Evolutionary conservation across 2,797 vertebrate species (phyloP).

Genomic region (Gallinago stenura): DNA sequence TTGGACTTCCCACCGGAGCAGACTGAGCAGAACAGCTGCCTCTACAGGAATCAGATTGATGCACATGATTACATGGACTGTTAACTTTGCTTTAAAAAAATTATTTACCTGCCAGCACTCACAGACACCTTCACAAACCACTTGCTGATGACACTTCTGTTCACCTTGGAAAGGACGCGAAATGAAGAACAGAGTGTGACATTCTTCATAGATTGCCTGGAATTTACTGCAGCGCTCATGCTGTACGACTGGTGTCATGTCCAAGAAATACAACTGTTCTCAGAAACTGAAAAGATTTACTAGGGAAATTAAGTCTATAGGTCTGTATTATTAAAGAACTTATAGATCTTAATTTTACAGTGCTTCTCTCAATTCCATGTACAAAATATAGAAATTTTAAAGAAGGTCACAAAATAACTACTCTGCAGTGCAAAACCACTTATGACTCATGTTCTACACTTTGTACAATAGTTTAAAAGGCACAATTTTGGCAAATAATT

Average conservation of each 20-base stretch:
- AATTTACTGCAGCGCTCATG: not conserved
- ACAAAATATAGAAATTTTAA: not conserved
- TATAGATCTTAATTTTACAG: not conserved
- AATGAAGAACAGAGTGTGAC: not conserved
- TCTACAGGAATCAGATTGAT: conserved; percentile 36
- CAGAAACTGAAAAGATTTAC: not conserved
- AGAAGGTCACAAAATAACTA: not conserved
- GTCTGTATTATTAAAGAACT: not conserved
- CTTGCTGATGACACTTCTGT: conserved; percentile 12
- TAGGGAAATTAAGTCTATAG: not conserved
- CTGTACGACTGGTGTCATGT: not conserved
- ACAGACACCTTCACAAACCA: conserved; percentile 42
- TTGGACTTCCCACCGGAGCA: not conserved
- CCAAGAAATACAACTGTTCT: not conserved
- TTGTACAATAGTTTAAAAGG: not conserved
- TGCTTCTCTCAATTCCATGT: not conserved
- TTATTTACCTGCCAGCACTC: conserved; percentile 54
- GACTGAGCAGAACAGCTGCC: not conserved
- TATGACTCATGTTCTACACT: not conserved
- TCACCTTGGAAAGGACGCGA: conserved; percentile 48
- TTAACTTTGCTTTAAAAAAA: conserved; percentile 59
- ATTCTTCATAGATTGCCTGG: not conserved
- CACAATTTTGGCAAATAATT: not conserved
- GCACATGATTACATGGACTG: conserved; percentile 54
- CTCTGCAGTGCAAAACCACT: not conserved